Percentiles rank a stretch among this genome's conserved stretches.
These are phyloP conservation scores for Druceiella hillmani DNA, from an alignment of 2,888 invertebrate genomes.

Conservation along the genomic window DNA sequence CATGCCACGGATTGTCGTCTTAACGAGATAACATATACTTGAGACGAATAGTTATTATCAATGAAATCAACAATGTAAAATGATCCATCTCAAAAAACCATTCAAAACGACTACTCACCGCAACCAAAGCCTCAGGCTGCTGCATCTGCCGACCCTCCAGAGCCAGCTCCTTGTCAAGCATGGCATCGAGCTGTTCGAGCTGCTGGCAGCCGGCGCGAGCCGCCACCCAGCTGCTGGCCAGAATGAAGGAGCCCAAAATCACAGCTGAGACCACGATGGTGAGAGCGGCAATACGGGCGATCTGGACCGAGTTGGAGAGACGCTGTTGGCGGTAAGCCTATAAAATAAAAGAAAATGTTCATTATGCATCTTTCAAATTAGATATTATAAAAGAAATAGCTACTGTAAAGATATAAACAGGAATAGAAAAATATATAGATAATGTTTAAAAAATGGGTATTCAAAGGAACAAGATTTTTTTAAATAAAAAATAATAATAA, in stretches of 20 bases:
- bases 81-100: no score
- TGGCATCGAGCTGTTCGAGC: constrained; percentile 62
- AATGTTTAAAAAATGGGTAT: no score
- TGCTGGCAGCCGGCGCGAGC: constrained; percentile 77
- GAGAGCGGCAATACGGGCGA: constrained; percentile 78
- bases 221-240: constrained; percentile 79
- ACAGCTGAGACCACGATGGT: constrained; percentile 78
- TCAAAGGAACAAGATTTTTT: no score
- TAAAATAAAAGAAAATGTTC: constrained; percentile 22
- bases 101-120: constrained; percentile 57
- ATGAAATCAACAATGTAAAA: no score
- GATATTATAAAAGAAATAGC: no score
- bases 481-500: no score
- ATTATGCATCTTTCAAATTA: no score
- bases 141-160: constrained; percentile 54
- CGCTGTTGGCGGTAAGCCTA: constrained; percentile 74
- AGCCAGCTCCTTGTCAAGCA: constrained; percentile 63
- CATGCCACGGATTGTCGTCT: no score
- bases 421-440: no score
- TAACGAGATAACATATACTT: no score
- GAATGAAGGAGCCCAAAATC: constrained; percentile 75
- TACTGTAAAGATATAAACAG: no score
- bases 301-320: constrained; percentile 74
- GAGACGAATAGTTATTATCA: no score
- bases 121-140: constrained; percentile 61